Evolutionary conservation across 1,140 invertebrate species (phyloP).

Genomic region (Lamellibrachia luymesi): DNA sequence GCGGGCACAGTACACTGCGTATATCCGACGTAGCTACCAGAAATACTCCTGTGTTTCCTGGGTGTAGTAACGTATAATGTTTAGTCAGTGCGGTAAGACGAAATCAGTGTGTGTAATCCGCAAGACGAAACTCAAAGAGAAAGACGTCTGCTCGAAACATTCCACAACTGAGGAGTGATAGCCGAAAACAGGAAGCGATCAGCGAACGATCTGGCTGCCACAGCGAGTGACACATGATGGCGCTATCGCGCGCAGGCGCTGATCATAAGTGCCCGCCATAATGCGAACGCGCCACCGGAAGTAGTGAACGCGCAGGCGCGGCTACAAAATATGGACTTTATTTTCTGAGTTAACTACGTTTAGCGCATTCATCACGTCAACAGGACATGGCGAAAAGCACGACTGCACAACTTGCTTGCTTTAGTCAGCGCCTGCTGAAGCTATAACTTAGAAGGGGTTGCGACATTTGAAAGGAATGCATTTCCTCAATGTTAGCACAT

Average conservation of each 20-base stretch:
- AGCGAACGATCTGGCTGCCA: background rate
- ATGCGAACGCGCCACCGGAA: constrained; percentile 2
- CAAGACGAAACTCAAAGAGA: background rate
- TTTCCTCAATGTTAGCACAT: background rate
- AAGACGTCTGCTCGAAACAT: background rate
- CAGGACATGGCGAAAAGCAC: background rate
- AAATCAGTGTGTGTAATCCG: background rate
- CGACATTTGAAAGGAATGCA: background rate
- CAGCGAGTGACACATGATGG: background rate
- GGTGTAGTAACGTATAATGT: background rate
- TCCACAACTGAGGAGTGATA: background rate
- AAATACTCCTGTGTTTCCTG: background rate
- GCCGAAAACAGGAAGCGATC: background rate
- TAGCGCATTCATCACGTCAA: background rate
- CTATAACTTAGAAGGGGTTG: background rate
- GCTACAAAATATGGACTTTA: background rate
- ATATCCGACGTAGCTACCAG: background rate
- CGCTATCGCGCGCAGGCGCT: background rate
- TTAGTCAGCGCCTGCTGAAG: background rate
- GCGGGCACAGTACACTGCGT: background rate
- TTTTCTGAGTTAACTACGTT: background rate
- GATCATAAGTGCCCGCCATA: background rate
- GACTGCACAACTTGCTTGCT: background rate
- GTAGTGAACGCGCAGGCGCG: background rate
- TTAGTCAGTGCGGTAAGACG: background rate